A percentile compares a stretch with the other conserved stretches of the same genome.
phyloP scores from a whole-genome alignment of 2,113 vertebrate genomes.

The Ophiodon elongatus region DNA sequence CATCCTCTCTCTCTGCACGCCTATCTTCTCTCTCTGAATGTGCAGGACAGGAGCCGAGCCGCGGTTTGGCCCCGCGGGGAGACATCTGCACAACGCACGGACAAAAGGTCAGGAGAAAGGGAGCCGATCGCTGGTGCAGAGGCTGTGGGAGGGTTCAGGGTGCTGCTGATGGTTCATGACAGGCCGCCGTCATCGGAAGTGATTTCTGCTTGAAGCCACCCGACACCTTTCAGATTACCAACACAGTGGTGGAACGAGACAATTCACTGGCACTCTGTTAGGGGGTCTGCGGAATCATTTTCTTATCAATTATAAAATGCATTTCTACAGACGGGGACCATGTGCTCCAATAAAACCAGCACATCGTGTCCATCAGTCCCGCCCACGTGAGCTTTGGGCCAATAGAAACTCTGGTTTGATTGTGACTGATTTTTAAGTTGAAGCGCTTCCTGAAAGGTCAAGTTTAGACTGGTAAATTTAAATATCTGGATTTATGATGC shows the following conservation, averaged over 20 bases:
- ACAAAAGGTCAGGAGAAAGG: conserved; percentile 8
- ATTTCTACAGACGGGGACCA: too few relatives aligned
- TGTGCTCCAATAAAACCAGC: too few relatives aligned
- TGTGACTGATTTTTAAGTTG: too few relatives aligned
- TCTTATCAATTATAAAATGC: too few relatives aligned
- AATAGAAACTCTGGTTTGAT: too few relatives aligned
- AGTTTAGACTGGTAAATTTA: too few relatives aligned
- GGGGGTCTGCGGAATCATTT: too few relatives aligned
- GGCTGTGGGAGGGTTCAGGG: conserved; percentile 1
- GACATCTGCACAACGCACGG: background rate
- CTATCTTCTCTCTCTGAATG: background rate
- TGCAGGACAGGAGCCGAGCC: background rate
- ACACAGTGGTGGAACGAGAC: background rate
- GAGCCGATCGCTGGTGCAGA: background rate
- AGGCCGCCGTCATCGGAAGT: conserved; percentile 2
- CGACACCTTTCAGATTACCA: background rate
- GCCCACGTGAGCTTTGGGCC: too few relatives aligned
- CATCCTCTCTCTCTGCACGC: background rate
- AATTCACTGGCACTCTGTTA: too few relatives aligned
- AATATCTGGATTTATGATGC: too few relatives aligned
- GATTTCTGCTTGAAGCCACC: conserved; percentile 9
- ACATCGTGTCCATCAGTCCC: too few relatives aligned
- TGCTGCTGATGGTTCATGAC: conserved; percentile 11
- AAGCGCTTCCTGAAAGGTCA: too few relatives aligned
- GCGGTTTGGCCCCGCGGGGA: background rate